A percentile compares a stretch with the other conserved stretches of the same genome.
Conservation (phyloP, 2,888 invertebrate genomes). For the Cordilura impudica region DNA sequence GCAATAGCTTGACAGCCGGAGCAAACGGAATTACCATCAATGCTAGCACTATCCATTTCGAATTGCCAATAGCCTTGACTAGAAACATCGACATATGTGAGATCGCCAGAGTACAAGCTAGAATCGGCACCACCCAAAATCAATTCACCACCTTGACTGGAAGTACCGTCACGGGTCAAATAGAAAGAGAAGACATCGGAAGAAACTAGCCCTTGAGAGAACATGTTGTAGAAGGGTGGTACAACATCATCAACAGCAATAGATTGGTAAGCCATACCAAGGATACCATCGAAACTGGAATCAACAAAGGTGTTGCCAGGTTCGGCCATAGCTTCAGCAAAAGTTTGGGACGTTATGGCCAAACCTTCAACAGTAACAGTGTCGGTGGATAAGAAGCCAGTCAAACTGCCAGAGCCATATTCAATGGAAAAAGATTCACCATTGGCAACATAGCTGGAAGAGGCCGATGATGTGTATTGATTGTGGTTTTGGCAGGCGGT, state of each 20-base stretch:
- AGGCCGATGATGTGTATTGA: slow-evolving; percentile 93
- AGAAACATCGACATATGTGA: slow-evolving; percentile 86
- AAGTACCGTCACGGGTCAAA: slow-evolving; percentile 85
- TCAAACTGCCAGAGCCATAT: slow-evolving; percentile 97
- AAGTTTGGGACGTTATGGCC: slow-evolving; percentile 87
- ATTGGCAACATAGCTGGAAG: slow-evolving; percentile 89
- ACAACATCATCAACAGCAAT: slow-evolving; percentile 93
- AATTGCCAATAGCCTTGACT: slow-evolving; percentile 97
- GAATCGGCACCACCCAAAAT: slow-evolving; percentile 95
- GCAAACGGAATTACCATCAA: slow-evolving; percentile 82
- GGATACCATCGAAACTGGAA: slow-evolving; percentile 97
- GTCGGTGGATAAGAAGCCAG: slow-evolving; percentile 95
- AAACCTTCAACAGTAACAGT: slow-evolving; percentile 85
- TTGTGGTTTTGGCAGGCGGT: slow-evolving; percentile 96
- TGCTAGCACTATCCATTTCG: slow-evolving; percentile 84
- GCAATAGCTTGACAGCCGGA: slow-evolving; percentile 92
- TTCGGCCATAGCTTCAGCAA: slow-evolving; percentile 95
- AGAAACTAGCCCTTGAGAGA: slow-evolving; percentile 84
- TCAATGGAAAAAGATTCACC: slow-evolving; percentile 93
- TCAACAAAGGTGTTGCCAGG: slow-evolving; percentile 96
- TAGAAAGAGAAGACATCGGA: slow-evolving; percentile 95
- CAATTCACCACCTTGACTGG: slow-evolving; percentile 87
- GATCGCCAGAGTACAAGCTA: slow-evolving; percentile 84
- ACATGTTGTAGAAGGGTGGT: slow-evolving; percentile 95
- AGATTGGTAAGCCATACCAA: slow-evolving; percentile 92